Percentiles rank a stretch among this genome's conserved stretches.
phyloP scores from a whole-genome alignment of 2,888 invertebrate genomes.

The Stenchaetothrips biformis region DNA sequence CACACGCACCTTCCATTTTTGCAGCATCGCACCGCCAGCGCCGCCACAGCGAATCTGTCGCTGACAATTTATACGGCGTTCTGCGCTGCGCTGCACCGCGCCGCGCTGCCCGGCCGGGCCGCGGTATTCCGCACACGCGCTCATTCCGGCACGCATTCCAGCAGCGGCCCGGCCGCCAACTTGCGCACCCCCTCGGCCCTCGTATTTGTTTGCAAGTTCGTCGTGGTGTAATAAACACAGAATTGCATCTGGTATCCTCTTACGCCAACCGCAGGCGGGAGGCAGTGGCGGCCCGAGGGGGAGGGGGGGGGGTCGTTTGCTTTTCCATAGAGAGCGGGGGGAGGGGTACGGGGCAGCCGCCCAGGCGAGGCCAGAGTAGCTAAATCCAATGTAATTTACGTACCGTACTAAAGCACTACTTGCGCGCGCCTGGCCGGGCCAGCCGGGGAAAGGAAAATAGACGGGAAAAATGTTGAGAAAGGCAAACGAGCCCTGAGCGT shows the following conservation, averaged over 20 bases:
- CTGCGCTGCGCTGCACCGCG: neutral
- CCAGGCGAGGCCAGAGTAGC: neutral
- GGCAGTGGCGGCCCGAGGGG: neutral
- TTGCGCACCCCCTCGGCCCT: neutral
- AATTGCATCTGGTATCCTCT: neutral
- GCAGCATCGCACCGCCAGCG: neutral
- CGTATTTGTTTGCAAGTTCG: neutral
- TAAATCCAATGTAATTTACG: slow-evolving; percentile 22
- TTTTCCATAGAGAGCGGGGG: neutral
- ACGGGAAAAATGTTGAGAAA: slow-evolving; percentile 13
- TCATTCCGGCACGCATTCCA: neutral
- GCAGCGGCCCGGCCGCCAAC: neutral
- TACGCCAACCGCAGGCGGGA: neutral
- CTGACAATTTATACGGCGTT: neutral
- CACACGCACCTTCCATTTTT: too few species aligned
- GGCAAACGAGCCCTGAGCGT: neutral
- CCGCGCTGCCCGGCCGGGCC: neutral
- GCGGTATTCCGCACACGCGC: neutral
- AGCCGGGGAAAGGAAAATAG: neutral
- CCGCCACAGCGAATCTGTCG: neutral
- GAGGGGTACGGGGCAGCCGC: neutral
- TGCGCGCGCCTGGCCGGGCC: neutral
- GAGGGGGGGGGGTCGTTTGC: neutral
- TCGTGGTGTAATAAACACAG: neutral
- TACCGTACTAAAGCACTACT: slow-evolving; percentile 22